phyloP scores from a whole-genome alignment of 2,797 vertebrate genomes.

The Crotalus adamanteus region DNA sequence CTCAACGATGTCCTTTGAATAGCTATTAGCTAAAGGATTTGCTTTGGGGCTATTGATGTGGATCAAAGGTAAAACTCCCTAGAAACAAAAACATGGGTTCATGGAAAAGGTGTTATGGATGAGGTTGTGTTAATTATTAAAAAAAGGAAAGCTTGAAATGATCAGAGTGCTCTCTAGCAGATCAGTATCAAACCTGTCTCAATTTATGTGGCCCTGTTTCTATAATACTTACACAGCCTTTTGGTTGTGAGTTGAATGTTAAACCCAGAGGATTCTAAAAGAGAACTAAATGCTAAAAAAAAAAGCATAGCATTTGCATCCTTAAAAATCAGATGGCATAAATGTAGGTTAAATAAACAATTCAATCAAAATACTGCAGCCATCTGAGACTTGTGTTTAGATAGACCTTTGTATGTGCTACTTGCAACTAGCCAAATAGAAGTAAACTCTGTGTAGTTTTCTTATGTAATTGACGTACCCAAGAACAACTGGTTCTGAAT shows the following conservation, averaged over 20 bases:
- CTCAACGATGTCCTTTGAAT: not conserved
- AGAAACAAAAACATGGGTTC: not conserved
- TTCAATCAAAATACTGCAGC: not conserved
- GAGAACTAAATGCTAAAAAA: not conserved
- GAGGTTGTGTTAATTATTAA: not conserved
- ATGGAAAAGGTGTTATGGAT: not conserved
- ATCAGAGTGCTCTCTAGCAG: not conserved
- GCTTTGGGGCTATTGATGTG: not conserved
- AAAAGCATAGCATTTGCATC: not conserved
- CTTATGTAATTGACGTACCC: not conserved
- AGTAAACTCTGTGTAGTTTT: not conserved
- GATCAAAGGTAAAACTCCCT: not conserved
- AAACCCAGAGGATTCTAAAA: not conserved
- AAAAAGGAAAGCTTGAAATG: not conserved
- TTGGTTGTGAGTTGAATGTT: not conserved
- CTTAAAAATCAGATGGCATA: not conserved
- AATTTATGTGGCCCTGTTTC: not conserved
- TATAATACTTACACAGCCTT: not conserved
- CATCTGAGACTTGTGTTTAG: not conserved
- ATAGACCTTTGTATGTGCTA: fast-evolving
- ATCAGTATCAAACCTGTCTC: not conserved
- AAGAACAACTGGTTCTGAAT: not conserved
- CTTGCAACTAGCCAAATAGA: not conserved
- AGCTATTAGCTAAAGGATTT: not conserved
- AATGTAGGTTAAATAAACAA: not conserved